phyloP scores from a whole-genome alignment of 2,888 invertebrate genomes.

The Pherbina coryleti region DNA sequence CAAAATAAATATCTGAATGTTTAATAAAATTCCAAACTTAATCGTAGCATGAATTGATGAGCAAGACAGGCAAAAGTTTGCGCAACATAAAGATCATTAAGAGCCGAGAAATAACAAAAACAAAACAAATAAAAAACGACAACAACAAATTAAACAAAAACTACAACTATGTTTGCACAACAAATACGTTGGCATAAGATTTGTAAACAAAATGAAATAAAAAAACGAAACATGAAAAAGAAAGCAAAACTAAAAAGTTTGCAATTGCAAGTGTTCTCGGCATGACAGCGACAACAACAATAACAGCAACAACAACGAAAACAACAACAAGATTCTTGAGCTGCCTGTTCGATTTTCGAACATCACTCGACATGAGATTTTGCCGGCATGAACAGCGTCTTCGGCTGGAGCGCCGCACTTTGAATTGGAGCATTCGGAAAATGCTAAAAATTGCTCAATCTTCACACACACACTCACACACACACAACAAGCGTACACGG shows the following conservation, averaged over 20 bases:
- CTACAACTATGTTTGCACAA: constrained; percentile 16
- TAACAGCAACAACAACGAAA: neutral
- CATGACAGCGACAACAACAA: constrained; percentile 1
- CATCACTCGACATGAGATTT: neutral
- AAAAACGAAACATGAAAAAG: neutral
- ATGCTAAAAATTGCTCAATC: neutral
- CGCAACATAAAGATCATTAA: neutral
- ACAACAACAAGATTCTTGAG: neutral
- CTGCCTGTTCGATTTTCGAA: neutral
- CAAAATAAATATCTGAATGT: too few species aligned
- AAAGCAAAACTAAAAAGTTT: neutral
- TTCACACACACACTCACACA: neutral
- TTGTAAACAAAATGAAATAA: constrained; percentile 43
- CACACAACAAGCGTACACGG: neutral
- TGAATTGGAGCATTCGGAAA: constrained; percentile 2
- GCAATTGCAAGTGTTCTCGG: constrained; percentile 1
- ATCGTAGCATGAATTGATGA: neutral
- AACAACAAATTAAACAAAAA: neutral
- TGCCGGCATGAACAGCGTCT: neutral
- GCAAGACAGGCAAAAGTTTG: neutral
- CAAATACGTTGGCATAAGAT: constrained; percentile 30
- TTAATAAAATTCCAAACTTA: too few species aligned
- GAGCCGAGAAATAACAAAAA: neutral
- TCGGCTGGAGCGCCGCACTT: neutral
- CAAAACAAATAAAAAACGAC: neutral